Evolutionary conservation across 2,888 invertebrate genomes (phyloP).

Genomic region (Perithous albicinctus): DNA sequence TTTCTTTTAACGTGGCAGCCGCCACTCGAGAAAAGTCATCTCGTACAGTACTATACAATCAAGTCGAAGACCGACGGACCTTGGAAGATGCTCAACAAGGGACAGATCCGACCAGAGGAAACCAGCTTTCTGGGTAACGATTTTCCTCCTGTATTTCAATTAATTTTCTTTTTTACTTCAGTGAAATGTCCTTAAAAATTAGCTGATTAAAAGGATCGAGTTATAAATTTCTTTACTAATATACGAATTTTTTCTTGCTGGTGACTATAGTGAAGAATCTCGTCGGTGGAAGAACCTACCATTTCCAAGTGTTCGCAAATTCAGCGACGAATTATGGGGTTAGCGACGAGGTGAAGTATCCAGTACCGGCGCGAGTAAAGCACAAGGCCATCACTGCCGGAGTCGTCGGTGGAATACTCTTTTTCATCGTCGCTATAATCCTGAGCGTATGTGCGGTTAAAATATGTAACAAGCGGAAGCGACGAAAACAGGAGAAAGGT

Average conservation of each 20-base stretch:
- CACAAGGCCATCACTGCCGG: conserved; percentile 98
- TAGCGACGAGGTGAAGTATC: conserved; percentile 95
- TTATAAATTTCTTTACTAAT: too few species aligned
- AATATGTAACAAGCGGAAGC: conserved; percentile 98
- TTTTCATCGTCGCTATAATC: conserved; percentile 98
- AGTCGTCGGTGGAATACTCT: conserved; percentile 97
- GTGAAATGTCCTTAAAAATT: too few species aligned
- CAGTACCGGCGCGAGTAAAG: conserved; percentile 95
- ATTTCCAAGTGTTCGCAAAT: conserved; percentile 96
- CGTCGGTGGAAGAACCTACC: conserved; percentile 95
- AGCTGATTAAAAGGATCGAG: too few species aligned
- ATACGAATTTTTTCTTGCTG: neutral
- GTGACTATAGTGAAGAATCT: conserved; percentile 92
- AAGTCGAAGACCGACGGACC: conserved; percentile 96
- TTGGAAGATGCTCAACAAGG: conserved; percentile 95
- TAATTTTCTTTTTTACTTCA: too few species aligned
- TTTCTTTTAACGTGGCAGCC: conserved; percentile 96
- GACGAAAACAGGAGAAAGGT: conserved; percentile 99
- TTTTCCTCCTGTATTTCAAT: neutral
- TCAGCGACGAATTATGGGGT: conserved; percentile 94
- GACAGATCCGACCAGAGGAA: conserved; percentile 95
- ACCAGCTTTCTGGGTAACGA: conserved; percentile 93
- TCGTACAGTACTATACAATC: conserved; percentile 95
- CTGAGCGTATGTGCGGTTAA: conserved; percentile 98
- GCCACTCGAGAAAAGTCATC: conserved; percentile 92